Base-by-base conservation (phyloP, 2,888 invertebrate genomes). In the Drosophila basisetae region DNA sequence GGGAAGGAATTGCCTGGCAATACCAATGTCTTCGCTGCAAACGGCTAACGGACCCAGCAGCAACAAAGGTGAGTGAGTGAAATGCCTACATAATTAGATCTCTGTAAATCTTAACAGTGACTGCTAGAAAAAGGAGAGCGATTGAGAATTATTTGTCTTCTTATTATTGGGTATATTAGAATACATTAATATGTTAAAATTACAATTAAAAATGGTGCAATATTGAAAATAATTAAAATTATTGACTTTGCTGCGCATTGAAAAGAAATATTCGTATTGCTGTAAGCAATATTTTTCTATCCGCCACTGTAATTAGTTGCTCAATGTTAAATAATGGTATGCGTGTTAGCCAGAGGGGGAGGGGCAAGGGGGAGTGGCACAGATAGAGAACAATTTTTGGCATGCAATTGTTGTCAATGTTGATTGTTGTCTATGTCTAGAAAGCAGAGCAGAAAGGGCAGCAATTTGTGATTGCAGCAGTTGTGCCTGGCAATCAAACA, bases 1-100 rank as follows among this genome's bases (percentile, higher is more conserved):
- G 35, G 68, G 64, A 25, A 89, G 92, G 67, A 93, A 93, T 70
- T 93, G 93, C 72, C 82, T 93, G 67, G 93, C 93, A 74, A 93
- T 93, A 76, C 93, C 93, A 58, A 92, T 93, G 92, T 93, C 93
- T 69, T 91, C 93, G 62, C 85, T 93, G 74, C 92, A 93, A 64
- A 89, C 92, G 18, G 91, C 92, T 63, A 91, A 90, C 53, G 89
- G 89, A 66, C 89, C 91, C 54, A 76, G 68, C 55, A 62, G 47
- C 25, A 47, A 13, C 76, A 83, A 91, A 90, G 84, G 92, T 92
- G 77, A 91, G 89, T 69, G 30, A 25, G n/a, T 55, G 16, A 55
- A 28, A 25, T 2, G 18, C 25, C 16, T 28, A 28, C 9, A 6
- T 28, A 50, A 28, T 50, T 50, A 10, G 18, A 1, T 18, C 18